Percentiles rank a stretch among this genome's conserved stretches.
Conservation (phyloP, 2,797 vertebrate genomes). For the Pagetopsis macropterus region DNA sequence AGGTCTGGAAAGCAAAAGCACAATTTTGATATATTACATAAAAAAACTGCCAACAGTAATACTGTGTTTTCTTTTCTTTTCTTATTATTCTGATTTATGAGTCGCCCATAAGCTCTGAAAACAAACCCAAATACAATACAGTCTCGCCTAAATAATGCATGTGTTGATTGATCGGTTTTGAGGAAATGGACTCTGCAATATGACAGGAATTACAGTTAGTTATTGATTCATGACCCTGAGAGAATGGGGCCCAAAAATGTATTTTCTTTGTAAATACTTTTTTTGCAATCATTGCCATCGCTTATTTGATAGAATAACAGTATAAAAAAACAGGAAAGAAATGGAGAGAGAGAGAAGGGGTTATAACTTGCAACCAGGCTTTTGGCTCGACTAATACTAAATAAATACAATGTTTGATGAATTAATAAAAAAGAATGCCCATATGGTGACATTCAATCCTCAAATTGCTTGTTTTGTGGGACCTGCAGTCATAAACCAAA, state of each 20-base stretch:
- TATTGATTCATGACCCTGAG: background rate
- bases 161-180: background rate
- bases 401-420: background rate
- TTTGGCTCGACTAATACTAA: background rate
- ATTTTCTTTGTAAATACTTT: background rate
- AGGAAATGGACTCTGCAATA: constrained; percentile 2
- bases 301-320: background rate
- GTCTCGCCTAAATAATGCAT: background rate
- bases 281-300: no score
- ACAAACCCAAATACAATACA: background rate
- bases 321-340: background rate
- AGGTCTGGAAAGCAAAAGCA: constrained; percentile 68
- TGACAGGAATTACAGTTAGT: background rate
- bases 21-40: background rate
- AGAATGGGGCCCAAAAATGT: background rate
- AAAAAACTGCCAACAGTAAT: background rate
- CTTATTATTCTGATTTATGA: background rate
- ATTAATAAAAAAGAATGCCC: background rate
- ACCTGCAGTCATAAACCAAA: background rate
- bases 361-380: background rate
- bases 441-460: background rate
- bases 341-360: background rate
- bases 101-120: background rate
- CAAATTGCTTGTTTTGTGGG: background rate
- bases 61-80: background rate